phyloP scores from a whole-genome alignment of 2,888 invertebrate genomes.

The Phaonia tiefii region DNA sequence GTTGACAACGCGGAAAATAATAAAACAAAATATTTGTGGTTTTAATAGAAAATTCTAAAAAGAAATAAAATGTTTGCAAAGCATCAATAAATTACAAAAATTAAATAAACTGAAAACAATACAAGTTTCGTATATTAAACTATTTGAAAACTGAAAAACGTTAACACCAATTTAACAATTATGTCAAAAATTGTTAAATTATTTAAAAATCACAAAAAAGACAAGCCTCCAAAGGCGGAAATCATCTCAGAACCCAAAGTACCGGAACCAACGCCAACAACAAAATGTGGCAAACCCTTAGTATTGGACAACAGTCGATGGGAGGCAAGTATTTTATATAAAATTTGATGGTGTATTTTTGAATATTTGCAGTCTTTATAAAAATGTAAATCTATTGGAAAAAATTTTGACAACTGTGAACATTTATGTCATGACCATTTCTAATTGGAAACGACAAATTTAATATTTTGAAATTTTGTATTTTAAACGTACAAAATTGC shows the following conservation, averaged over 20 bases:
- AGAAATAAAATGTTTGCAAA: neutral
- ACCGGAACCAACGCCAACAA: constrained; percentile 72
- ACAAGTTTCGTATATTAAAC: constrained; percentile 5
- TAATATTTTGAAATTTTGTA: too few relatives aligned
- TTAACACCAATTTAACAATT: constrained; percentile 37
- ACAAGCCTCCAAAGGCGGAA: constrained; percentile 77
- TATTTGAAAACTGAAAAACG: constrained; percentile 32
- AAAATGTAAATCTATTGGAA: too few relatives aligned
- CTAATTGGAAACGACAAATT: too few relatives aligned
- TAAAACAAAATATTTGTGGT: neutral
- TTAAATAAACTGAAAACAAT: constrained; percentile 19
- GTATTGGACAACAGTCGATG: constrained; percentile 78
- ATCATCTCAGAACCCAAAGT: constrained; percentile 76
- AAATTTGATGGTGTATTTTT: too few relatives aligned
- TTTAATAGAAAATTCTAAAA: constrained; percentile 10
- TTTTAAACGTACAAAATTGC: too few relatives aligned
- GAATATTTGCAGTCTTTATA: too few relatives aligned
- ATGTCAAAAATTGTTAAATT: constrained; percentile 73
- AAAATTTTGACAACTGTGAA: too few relatives aligned
- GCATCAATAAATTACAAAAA: too few relatives aligned
- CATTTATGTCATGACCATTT: too few relatives aligned
- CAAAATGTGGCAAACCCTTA: constrained; percentile 78
- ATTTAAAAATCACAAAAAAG: constrained; percentile 75
- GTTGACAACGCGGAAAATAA: neutral
- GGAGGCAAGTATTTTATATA: constrained; percentile 78